Percentiles rank a stretch among this genome's conserved stretches.
phyloP scores from a whole-genome alignment of 2,113 vertebrate species.

The Aix galericulata region DNA sequence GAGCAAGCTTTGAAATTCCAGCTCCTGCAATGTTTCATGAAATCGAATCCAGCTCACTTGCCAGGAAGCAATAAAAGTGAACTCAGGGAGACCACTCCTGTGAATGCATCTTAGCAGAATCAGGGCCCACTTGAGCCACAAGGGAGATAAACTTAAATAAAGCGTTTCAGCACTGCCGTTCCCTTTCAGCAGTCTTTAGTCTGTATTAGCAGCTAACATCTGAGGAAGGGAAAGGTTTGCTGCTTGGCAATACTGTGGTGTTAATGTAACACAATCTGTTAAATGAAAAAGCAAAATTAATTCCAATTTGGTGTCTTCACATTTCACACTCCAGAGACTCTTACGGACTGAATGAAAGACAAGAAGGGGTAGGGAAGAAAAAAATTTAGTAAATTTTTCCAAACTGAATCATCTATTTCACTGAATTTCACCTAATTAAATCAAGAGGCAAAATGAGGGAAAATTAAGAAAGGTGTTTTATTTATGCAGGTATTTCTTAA shows the following conservation, averaged over 20 bases:
- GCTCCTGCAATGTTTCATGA: conserved; percentile 26
- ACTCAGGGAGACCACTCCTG: conserved; percentile 22
- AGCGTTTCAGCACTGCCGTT: conserved; percentile 51
- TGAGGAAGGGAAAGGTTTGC: conserved; percentile 62
- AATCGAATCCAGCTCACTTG: conserved; percentile 49
- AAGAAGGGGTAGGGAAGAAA: neutral
- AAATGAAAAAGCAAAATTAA: conserved; percentile 73
- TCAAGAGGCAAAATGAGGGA: neutral
- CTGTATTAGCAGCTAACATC: conserved; percentile 66
- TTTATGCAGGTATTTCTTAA: neutral
- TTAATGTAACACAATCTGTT: conserved; percentile 72
- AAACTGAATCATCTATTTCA: neutral
- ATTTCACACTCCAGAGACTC: conserved; percentile 71
- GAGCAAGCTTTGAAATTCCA: conserved; percentile 54
- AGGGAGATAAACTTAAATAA: conserved; percentile 62
- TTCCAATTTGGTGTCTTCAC: conserved; percentile 70
- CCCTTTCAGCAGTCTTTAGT: conserved; percentile 28
- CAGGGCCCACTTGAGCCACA: neutral
- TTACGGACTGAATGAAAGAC: conserved; percentile 57
- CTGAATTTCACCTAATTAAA: conserved; percentile 22
- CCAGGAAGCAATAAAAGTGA: conserved; percentile 58
- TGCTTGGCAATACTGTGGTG: conserved; percentile 64
- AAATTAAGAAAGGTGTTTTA: neutral
- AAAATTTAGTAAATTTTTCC: neutral
- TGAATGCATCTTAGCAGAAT: conserved; percentile 47